phyloP scores from a whole-genome alignment of 2,888 invertebrate genomes.

The Yponomeuta malinellus region DNA sequence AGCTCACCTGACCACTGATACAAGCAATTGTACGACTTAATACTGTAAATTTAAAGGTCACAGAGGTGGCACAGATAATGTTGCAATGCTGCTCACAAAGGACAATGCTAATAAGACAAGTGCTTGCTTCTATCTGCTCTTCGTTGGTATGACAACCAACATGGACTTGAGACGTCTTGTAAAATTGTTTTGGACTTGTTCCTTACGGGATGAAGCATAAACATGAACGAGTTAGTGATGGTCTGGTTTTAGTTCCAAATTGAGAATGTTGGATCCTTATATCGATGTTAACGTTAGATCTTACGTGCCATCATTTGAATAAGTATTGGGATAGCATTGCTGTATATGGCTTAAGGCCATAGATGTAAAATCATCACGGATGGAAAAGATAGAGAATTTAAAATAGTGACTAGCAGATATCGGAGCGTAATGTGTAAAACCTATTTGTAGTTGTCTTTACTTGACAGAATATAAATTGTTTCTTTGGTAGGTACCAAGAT shows the following conservation, averaged over 20 bases:
- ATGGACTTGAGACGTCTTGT: constrained; percentile 21
- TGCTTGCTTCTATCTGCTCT: constrained; percentile 34
- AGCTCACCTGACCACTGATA: background rate
- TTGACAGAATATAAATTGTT: too few relatives aligned
- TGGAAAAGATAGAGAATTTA: too few relatives aligned
- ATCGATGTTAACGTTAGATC: constrained; percentile 1
- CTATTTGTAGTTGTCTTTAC: too few relatives aligned
- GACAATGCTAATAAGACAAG: constrained; percentile 64
- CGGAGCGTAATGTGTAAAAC: too few relatives aligned
- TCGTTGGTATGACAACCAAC: constrained; percentile 55
- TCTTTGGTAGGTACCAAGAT: too few relatives aligned
- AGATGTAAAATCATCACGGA: too few relatives aligned
- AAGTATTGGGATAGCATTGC: background rate
- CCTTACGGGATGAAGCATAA: background rate
- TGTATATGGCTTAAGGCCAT: background rate
- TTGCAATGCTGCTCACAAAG: constrained; percentile 35
- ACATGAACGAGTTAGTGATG: background rate
- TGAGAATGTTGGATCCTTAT: background rate
- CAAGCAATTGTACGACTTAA: background rate
- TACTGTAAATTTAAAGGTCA: background rate
- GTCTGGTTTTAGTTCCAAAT: background rate
- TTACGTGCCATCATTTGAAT: background rate
- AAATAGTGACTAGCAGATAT: too few relatives aligned
- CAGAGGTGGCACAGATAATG: background rate
- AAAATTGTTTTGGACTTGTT: background rate